Evolutionary conservation across 2,888 invertebrate species (phyloP), one percentile per base, ranked within the genome.

Genomic region (Melanostoma mellinum): DNA sequence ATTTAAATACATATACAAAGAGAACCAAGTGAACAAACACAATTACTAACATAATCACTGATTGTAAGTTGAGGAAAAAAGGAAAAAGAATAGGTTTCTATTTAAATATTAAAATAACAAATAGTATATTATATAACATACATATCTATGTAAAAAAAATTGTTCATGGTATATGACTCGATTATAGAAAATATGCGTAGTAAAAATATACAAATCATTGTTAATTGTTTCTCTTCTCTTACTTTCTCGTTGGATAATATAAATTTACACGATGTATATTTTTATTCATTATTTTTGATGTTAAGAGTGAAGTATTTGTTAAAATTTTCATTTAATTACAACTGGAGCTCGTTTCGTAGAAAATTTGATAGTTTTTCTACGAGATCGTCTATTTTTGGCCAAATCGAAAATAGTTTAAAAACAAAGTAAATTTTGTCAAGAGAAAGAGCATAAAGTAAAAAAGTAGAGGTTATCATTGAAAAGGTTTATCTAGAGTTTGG

Each of bases 131-230:
- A 72, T 53, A 40, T 33, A 42, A 60, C 46, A 72, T 65, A 71
- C 65, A 67, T 60, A 53, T 35, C 52, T 44, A 2, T 53, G 32
- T 40, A 48, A 79, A 60, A 68, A 74, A 74, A 79, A 74, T 42
- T 79, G 61, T 74, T 68, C 79, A 58, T 75, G 79, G 68, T 79
- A 68, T 73, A 73, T 79, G 79, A 79, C 79, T 79, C 79, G 79
- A 79, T 79, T 79, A 79, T 79, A 79, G 58, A 73, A 79, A 79
- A 79, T 73, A 68, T 73, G 55, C 79, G 61, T 73, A 79, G 73
- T 73, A 79, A 79, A 79, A 73, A 79, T 79, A 79, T 73, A 79
- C 61, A 79, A 73, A 73, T 79, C 67, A 79, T 68, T 68, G 63
- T 73, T 68, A 56, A 79, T 63, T 79, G 61, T 68, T 73, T 72